Percentiles rank a stretch among this genome's conserved stretches.
phyloP scores from a whole-genome alignment of 2,113 vertebrate species.

The Larimichthys crocea region DNA sequence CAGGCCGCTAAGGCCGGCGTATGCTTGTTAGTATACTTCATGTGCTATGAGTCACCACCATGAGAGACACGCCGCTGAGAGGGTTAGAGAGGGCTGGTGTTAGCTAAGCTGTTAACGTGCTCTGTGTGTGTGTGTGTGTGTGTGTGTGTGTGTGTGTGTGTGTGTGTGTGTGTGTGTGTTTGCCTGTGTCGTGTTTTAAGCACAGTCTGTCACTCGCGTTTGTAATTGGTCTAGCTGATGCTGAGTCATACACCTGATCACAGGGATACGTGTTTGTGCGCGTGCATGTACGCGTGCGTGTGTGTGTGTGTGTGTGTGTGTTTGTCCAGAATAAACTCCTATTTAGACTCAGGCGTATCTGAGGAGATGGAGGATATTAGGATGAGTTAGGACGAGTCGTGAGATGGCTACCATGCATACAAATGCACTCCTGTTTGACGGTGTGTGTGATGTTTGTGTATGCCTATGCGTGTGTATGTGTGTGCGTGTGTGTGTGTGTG shows the following conservation, averaged over 20 bases:
- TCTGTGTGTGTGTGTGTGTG: background rate
- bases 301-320: conserved; percentile 43
- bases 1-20: conserved; percentile 46
- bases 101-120: conserved; percentile 53
- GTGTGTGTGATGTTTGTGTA: conserved; percentile 30
- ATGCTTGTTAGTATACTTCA: conserved; percentile 64
- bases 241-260: conserved; percentile 80
- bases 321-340: conserved; percentile 75
- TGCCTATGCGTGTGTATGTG: background rate
- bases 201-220: conserved; percentile 68
- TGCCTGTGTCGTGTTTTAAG: conserved; percentile 61
- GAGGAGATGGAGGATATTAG: conserved; percentile 72
- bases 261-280: conserved; percentile 41
- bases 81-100: conserved; percentile 53
- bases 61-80: conserved; percentile 57
- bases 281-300: conserved; percentile 7
- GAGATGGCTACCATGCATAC: conserved; percentile 75
- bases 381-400: conserved; percentile 70
- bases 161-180: background rate
- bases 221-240: conserved; percentile 79
- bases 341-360: conserved; percentile 70
- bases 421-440: conserved; percentile 46
- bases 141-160: too few relatives aligned
- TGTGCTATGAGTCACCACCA: conserved; percentile 72
- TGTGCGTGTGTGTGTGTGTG: background rate